Conservation (phyloP, 2,888 invertebrate species). For the Adelognathus sp. region DNA sequence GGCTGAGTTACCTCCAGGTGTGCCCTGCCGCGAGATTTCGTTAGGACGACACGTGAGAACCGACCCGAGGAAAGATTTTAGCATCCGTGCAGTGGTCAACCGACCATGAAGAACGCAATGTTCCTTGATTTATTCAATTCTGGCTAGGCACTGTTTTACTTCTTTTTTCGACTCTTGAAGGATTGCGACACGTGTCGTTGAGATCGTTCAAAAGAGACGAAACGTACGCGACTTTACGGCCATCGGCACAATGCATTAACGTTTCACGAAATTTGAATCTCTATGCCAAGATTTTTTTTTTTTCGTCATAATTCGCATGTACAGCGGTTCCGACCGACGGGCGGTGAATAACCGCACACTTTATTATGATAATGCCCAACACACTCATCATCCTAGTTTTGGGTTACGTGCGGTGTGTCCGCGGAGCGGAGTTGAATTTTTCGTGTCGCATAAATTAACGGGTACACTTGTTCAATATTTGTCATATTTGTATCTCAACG, state of each 20-base stretch:
- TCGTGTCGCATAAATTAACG: no score
- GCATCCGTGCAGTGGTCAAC: background rate
- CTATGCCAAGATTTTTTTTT: slow-evolving; percentile 20
- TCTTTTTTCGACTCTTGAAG: background rate
- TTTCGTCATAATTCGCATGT: background rate
- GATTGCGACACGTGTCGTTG: background rate
- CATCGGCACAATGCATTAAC: background rate
- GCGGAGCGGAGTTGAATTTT: no score
- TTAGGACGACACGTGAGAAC: background rate
- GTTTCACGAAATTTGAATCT: slow-evolving; percentile 33
- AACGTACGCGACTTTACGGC: background rate
- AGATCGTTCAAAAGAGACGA: background rate
- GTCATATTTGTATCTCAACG: no score
- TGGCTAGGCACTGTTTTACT: background rate
- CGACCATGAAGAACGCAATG: background rate
- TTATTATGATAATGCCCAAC: slow-evolving; percentile 18
- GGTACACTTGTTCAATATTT: no score
- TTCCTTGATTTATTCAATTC: background rate
- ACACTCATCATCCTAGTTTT: background rate
- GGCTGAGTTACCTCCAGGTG: background rate
- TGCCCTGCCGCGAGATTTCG: background rate
- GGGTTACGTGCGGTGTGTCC: background rate
- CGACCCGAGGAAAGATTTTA: background rate
- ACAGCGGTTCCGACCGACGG: background rate
- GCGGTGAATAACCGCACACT: background rate